A percentile compares a stretch with the other conserved stretches of the same genome.
Conservation (phyloP, 2,888 invertebrate species). For the Drosophila suboccidentalis region DNA sequence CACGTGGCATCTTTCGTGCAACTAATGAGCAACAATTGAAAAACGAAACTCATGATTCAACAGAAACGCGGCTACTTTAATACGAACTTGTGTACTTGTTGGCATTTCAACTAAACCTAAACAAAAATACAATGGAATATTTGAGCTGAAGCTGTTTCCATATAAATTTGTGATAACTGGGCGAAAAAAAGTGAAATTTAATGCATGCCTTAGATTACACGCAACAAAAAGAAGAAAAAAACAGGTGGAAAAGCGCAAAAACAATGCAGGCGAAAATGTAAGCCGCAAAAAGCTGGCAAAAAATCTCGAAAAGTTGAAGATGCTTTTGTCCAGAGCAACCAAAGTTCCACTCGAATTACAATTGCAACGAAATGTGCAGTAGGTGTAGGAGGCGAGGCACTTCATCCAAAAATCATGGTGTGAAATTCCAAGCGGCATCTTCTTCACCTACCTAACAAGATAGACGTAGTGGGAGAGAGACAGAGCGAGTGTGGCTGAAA, state of each 20-base stretch:
- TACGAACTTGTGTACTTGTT: neutral
- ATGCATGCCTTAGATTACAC: slow-evolving; percentile 68
- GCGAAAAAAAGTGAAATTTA: slow-evolving; percentile 71
- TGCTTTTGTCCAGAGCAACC: slow-evolving; percentile 31
- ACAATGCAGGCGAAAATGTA: slow-evolving; percentile 40
- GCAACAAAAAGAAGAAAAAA: slow-evolving; percentile 36
- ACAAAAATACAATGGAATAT: slow-evolving; percentile 51
- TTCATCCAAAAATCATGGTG: slow-evolving; percentile 24
- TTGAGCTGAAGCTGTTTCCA: slow-evolving; percentile 37
- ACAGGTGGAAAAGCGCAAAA: neutral
- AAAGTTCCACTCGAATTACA: slow-evolving; percentile 54
- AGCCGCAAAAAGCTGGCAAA: slow-evolving; percentile 35
- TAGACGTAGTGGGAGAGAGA: neutral
- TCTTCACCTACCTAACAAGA: slow-evolving; percentile 24
- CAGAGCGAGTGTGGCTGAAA: slow-evolving; percentile 1
- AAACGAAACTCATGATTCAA: slow-evolving; percentile 45
- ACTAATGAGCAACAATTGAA: slow-evolving; percentile 40
- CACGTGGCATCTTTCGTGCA: slow-evolving; percentile 3
- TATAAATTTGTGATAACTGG: slow-evolving; percentile 43
- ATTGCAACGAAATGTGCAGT: slow-evolving; percentile 39
- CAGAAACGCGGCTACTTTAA: slow-evolving; percentile 6
- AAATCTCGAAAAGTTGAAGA: slow-evolving; percentile 19
- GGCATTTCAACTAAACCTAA: slow-evolving; percentile 8
- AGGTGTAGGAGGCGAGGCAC: neutral
- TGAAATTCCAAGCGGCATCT: slow-evolving; percentile 36